phyloP scores from a whole-genome alignment of 2,113 vertebrate species.

The Nettapus auritus region DNA sequence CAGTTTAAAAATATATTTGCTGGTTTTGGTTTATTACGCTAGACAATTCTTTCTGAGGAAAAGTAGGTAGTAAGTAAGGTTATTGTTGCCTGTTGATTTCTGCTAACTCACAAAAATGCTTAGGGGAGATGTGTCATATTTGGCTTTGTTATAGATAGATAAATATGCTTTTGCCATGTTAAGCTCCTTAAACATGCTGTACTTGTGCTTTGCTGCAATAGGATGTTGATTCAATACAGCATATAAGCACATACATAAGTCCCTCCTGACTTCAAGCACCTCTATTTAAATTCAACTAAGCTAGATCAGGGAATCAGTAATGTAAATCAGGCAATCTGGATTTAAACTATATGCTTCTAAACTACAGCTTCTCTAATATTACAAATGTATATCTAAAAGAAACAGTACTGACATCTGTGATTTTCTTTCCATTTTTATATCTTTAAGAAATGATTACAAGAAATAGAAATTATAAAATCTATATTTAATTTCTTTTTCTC shows the following conservation, averaged over 20 bases:
- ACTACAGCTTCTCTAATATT: not conserved
- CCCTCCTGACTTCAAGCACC: constrained; percentile 8
- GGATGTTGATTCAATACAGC: constrained; percentile 37
- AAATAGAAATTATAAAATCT: constrained; percentile 12
- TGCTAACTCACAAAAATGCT: constrained; percentile 35
- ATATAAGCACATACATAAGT: not conserved
- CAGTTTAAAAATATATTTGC: constrained; percentile 41
- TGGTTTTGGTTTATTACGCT: constrained; percentile 55
- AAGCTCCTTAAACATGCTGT: constrained; percentile 59
- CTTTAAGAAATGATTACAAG: not conserved
- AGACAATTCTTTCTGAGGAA: constrained; percentile 59
- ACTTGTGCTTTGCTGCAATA: constrained; percentile 56
- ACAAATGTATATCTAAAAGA: not conserved
- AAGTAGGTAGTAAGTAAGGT: constrained; percentile 15
- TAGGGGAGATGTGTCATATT: constrained; percentile 17
- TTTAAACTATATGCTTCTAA: not conserved
- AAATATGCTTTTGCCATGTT: constrained; percentile 65
- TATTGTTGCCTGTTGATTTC: constrained; percentile 41
- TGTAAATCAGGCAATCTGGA: constrained; percentile 21
- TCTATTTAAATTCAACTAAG: constrained; percentile 20
- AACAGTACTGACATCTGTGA: not conserved
- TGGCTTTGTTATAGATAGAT: constrained; percentile 57
- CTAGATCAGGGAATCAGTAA: constrained; percentile 6
- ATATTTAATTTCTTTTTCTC: not conserved
- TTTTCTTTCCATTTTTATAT: not conserved